Conservation (phyloP, 2,113 vertebrate genomes). For the Pituophis catenifer region DNA sequence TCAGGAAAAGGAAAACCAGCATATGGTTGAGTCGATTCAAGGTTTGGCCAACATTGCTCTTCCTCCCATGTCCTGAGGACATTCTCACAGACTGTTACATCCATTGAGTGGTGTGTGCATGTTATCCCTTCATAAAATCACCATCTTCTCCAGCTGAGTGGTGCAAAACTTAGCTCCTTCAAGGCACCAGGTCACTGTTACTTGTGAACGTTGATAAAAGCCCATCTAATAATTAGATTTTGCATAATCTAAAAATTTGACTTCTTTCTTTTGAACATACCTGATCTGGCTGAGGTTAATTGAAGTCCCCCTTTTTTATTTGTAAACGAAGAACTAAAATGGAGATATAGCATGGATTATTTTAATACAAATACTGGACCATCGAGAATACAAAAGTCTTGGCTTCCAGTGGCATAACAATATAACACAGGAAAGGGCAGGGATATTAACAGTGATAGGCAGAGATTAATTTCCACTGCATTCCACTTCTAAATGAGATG, state of each 20-base stretch:
- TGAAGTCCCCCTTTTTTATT: background rate
- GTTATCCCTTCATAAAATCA: background rate
- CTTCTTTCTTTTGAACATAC: background rate
- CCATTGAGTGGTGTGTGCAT: background rate
- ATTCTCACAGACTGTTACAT: background rate
- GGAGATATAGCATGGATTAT: background rate
- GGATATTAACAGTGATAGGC: background rate
- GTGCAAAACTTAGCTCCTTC: background rate
- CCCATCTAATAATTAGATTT: too few species aligned
- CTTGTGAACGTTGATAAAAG: background rate
- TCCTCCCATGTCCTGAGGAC: background rate
- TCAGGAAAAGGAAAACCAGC: background rate
- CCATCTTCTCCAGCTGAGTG: background rate
- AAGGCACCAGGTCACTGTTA: background rate
- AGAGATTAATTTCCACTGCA: background rate
- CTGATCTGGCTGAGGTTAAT: background rate
- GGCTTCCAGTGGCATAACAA: background rate
- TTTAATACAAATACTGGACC: conserved; percentile 26
- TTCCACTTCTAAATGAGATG: background rate
- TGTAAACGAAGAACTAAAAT: background rate
- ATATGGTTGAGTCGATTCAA: background rate
- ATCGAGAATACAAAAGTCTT: background rate
- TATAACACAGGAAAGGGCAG: background rate
- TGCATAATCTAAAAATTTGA: background rate
- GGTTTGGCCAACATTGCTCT: background rate